Conservation (phyloP, 1,140 invertebrate species). For the Neodiprion pinetum region DNA sequence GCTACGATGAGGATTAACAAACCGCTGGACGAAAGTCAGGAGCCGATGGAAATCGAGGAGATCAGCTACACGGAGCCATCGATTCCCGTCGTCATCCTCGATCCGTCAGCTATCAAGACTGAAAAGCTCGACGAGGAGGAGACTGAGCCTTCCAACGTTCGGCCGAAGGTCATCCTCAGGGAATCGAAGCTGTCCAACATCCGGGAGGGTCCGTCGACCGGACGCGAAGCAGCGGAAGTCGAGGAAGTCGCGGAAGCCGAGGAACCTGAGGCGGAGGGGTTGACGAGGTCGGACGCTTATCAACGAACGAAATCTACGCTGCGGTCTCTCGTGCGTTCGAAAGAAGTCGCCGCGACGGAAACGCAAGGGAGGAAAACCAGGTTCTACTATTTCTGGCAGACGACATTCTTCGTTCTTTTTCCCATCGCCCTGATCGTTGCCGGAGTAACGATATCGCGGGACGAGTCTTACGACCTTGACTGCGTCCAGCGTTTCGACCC, state of each 20-base stretch:
- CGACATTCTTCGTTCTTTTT: slow-evolving; percentile 31
- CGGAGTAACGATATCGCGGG: slow-evolving; percentile 30
- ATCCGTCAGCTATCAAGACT: no score
- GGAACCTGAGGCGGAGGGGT: not conserved
- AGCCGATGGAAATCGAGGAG: slow-evolving; percentile 6
- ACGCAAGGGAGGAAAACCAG: slow-evolving; percentile 13
- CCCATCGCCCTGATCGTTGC: slow-evolving; percentile 24
- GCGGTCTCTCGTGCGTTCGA: slow-evolving; percentile 26
- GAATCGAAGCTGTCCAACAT: not conserved
- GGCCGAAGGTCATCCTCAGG: not conserved
- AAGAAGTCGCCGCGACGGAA: slow-evolving; percentile 19
- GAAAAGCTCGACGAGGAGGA: no score
- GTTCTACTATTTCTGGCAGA: slow-evolving; percentile 15
- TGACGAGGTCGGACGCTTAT: not conserved
- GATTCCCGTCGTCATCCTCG: not conserved
- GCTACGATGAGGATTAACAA: not conserved
- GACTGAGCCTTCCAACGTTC: no score
- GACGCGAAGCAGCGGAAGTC: not conserved
- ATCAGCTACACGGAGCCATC: not conserved
- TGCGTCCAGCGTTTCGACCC: slow-evolving; percentile 38
- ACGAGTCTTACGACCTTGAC: slow-evolving; percentile 23
- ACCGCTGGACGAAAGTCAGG: not conserved
- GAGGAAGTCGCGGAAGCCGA: not conserved
- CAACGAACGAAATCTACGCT: slow-evolving; percentile 28
- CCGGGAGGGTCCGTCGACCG: not conserved